Conservation (phyloP, 2,797 vertebrate genomes). For the Tapera naevia region DNA sequence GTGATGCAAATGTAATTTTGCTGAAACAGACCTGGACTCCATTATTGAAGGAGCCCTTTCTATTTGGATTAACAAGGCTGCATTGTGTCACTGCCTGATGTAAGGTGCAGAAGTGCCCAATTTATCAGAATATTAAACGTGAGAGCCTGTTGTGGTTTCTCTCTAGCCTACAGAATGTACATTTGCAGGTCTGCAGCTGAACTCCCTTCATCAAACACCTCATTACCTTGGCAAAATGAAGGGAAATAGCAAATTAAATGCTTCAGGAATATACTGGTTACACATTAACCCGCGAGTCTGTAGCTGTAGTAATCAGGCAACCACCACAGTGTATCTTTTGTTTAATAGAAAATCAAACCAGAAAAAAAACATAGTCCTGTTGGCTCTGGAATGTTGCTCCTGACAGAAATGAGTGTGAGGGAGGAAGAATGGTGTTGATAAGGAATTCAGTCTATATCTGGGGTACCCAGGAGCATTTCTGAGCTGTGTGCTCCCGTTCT, state of each 20-base stretch:
- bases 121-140: slow-evolving; percentile 43
- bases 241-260: slow-evolving; percentile 53
- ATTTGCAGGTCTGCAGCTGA: slow-evolving; percentile 43
- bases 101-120: slow-evolving; percentile 27
- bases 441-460: not conserved
- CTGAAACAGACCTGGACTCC: slow-evolving; percentile 8
- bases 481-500: not conserved
- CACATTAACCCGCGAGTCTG: slow-evolving; percentile 20
- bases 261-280: slow-evolving; percentile 33
- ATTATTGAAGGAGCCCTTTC: slow-evolving; percentile 28
- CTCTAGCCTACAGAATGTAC: slow-evolving; percentile 9
- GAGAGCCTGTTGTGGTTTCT: slow-evolving; percentile 37
- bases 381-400: not conserved
- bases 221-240: slow-evolving; percentile 53
- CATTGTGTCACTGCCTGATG: slow-evolving; percentile 38
- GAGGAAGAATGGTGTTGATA: not conserved
- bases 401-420: not conserved
- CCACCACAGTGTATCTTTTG: not conserved
- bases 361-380: not conserved
- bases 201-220: slow-evolving; percentile 63
- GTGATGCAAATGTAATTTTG: slow-evolving; percentile 42
- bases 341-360: slow-evolving; percentile 10
- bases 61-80: slow-evolving; percentile 42
- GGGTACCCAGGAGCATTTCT: not conserved
- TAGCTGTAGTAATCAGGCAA: not conserved